Conservation (phyloP, 2,888 invertebrate genomes). For the Iselma pallidipennis region DNA sequence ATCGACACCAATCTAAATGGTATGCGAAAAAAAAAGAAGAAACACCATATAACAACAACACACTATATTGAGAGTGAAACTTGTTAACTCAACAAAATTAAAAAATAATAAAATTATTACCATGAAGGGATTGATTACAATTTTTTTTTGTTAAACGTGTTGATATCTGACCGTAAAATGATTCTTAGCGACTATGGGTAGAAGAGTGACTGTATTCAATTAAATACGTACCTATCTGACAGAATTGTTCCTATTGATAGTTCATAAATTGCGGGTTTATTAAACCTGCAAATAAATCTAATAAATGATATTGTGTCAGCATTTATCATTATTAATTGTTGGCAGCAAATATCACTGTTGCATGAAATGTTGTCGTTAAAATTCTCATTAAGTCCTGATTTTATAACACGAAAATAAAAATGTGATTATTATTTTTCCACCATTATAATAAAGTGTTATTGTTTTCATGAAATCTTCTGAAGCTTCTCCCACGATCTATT, state of each 20-base stretch:
- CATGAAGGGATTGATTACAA: too few species aligned
- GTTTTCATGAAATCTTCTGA: neutral
- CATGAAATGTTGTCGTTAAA: constrained; percentile 2
- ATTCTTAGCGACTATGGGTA: too few species aligned
- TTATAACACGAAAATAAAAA: neutral
- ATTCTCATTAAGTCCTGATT: neutral
- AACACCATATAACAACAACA: neutral
- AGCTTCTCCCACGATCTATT: constrained; percentile 5
- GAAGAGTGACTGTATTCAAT: too few species aligned
- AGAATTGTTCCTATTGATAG: neutral
- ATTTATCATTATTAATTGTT: constrained; percentile 1
- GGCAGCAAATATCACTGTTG: constrained; percentile 2
- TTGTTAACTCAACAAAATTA: neutral
- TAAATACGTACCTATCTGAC: too few species aligned
- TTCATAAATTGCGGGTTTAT: neutral
- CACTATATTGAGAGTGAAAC: neutral
- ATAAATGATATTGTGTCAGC: neutral
- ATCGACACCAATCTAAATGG: constrained; percentile 38
- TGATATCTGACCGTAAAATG: too few species aligned
- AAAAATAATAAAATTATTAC: neutral
- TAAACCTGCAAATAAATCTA: neutral
- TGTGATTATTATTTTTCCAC: neutral
- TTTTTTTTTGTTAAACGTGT: too few species aligned
- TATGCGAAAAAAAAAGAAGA: constrained; percentile 37
- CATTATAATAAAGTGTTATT: neutral